Conservation (phyloP, 2,113 vertebrate genomes). For the Channa maculata region DNA sequence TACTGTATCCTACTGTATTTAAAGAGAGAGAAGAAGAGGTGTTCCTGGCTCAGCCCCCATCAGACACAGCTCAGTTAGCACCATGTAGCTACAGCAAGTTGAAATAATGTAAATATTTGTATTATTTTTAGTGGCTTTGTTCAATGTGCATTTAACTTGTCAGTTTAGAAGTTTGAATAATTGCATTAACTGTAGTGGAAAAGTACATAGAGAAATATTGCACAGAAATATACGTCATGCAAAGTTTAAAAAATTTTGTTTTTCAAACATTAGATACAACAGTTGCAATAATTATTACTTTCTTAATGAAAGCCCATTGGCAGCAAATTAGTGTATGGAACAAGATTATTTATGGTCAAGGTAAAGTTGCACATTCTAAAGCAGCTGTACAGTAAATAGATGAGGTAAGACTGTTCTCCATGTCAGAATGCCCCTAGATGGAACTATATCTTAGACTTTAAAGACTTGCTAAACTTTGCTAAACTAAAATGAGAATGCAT, state of each 20-base stretch:
- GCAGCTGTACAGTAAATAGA: conserved; percentile 26
- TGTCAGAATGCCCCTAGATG: conserved; percentile 47
- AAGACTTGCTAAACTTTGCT: conserved; percentile 8
- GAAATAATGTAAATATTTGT: conserved; percentile 12
- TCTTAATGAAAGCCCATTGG: neutral
- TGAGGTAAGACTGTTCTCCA: conserved; percentile 26
- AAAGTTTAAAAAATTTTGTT: too few species aligned
- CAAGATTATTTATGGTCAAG: neutral
- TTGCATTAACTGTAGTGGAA: neutral
- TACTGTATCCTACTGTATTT: conserved; percentile 40
- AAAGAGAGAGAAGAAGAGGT: conserved; percentile 48
- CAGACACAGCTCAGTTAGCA: conserved; percentile 43
- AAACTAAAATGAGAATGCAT: neutral
- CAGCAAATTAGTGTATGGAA: neutral
- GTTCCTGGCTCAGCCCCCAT: conserved; percentile 17
- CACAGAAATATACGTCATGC: too few species aligned
- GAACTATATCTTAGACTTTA: conserved; percentile 15
- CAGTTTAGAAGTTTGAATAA: neutral
- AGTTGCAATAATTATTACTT: neutral
- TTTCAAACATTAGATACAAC: neutral
- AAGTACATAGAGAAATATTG: neutral
- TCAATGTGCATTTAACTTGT: neutral
- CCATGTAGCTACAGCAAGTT: conserved; percentile 12
- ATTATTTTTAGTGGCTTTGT: conserved; percentile 15
- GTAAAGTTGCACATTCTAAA: conserved; percentile 5